Base-by-base conservation (phyloP, 2,113 vertebrate species). In the Morphnarchus princeps region DNA sequence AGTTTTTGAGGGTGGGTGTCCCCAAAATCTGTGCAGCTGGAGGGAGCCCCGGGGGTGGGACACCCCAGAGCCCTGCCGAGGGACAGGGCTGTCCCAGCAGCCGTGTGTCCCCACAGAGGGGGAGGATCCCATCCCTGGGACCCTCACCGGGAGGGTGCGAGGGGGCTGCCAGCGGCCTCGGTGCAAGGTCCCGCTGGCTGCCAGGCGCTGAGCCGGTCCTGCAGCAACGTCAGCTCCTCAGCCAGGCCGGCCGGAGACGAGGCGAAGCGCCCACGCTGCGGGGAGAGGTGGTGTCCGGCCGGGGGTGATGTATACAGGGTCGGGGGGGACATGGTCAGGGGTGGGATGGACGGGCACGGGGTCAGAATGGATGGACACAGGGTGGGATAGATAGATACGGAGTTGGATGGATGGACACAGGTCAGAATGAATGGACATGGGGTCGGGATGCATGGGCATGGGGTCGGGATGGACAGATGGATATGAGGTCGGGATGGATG, bases 181-280 rank as follows among this genome's bases (percentile, higher is more conserved):
- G 42, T 1, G 24, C 6, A 38, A 74, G 66, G n/a, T 69, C 49
- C 7, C 42, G 40, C 74, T 4, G 87, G 65, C n/a, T 74, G 79
- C 95, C 96, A 91, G 73, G 90, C 31, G 3, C 8, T 61, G 70
- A 98, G 92, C 32, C 92, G 95, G 32, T 98, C 97, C 95, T 98
- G 97, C 34, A 98, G 98, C 73, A 73, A 82, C 49, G 58, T 18
- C 71, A 98, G 94, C 69, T 98, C 98, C 22, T 98, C 96, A 2
- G 90, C 89, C 65, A 98, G 95, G 9, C 58, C 96, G 3, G 91
- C 52, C 9, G 73, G 7, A 29, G 96, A 97, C 1, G 96, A 61
- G 57, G 98, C 95, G 8, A 96, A 91, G 85, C 96, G 96, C 3
- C 97, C 97, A 0, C 6, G 89, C 98, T 98, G 87, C 2, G 19